phyloP scores from a whole-genome alignment of 37 sponge, comb jelly and placozoan species.

The Cladorhizidae sp. region DNA sequence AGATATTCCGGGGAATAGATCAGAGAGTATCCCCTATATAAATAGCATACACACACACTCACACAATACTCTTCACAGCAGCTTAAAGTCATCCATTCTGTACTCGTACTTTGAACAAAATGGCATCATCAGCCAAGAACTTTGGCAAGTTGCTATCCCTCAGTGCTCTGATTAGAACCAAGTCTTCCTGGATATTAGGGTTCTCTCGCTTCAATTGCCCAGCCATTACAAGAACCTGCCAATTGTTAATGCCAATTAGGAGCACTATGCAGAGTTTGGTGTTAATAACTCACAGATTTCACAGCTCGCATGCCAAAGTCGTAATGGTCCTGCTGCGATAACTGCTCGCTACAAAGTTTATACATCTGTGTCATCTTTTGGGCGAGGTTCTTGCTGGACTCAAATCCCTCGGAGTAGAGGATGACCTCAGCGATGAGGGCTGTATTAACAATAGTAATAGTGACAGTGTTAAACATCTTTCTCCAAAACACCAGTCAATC shows the following conservation, averaged over 20 bases:
- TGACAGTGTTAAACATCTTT: no score
- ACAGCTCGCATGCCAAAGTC: conserved; percentile 99
- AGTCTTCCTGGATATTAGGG: conserved; percentile 88
- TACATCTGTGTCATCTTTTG: conserved; percentile 99
- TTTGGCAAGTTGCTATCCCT: conserved; percentile 99
- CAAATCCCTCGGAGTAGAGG: conserved; percentile 98
- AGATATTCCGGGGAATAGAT: conserved; percentile 92
- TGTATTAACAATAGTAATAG: neutral
- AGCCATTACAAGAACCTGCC: conserved; percentile 96
- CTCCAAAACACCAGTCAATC: no score
- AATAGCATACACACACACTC: neutral
- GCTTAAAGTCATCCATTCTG: neutral
- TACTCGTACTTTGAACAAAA: conserved; percentile 80
- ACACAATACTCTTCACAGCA: neutral
- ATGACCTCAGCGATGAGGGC: conserved; percentile 98
- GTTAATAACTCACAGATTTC: conserved; percentile 77
- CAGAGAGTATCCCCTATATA: conserved; percentile 86
- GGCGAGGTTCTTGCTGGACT: conserved; percentile 91
- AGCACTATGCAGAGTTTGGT: neutral
- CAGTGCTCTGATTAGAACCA: conserved; percentile 94
- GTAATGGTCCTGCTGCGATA: conserved; percentile 98
- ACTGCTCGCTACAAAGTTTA: conserved; percentile 97
- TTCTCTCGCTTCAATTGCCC: conserved; percentile 95
- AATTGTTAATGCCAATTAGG: neutral
- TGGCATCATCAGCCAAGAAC: conserved; percentile 92